Conservation (phyloP, 2,797 vertebrate genomes). For the Rhodeus uyekii region DNA sequence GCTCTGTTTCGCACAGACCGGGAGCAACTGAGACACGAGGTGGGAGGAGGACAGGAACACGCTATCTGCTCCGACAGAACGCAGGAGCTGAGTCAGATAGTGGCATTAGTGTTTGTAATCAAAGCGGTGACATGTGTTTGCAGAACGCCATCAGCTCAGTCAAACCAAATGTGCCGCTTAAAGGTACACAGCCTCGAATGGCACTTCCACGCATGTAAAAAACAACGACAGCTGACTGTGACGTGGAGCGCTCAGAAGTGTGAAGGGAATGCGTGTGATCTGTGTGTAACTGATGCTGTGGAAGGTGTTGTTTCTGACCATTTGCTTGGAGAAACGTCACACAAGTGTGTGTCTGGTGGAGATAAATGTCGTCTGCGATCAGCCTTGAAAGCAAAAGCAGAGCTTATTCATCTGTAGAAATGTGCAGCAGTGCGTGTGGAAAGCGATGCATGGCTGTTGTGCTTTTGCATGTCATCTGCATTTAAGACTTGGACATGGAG, state of each 20-base stretch:
- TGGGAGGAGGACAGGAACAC: conserved; percentile 58
- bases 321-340: background rate
- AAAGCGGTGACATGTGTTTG: conserved; percentile 54
- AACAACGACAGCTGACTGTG: conserved; percentile 25
- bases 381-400: background rate
- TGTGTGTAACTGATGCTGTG: background rate
- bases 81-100: conserved; percentile 50
- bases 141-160: conserved; percentile 48
- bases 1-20: conserved; percentile 60
- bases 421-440: background rate
- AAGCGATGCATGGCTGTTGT: background rate
- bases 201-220: background rate
- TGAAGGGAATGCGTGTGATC: background rate
- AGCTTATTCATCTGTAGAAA: background rate
- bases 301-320: background rate
- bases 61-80: conserved; percentile 60
- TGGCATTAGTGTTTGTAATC: conserved; percentile 11
- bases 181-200: background rate
- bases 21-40: conserved; percentile 61
- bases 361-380: background rate
- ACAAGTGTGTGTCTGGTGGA: background rate
- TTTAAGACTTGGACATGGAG: too few relatives aligned
- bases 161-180: conserved; percentile 6
- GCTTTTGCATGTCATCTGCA: background rate
- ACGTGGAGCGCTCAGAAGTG: conserved; percentile 11